phyloP scores from a whole-genome alignment of 1,140 invertebrate genomes.

The Halictus rubicundus region DNA sequence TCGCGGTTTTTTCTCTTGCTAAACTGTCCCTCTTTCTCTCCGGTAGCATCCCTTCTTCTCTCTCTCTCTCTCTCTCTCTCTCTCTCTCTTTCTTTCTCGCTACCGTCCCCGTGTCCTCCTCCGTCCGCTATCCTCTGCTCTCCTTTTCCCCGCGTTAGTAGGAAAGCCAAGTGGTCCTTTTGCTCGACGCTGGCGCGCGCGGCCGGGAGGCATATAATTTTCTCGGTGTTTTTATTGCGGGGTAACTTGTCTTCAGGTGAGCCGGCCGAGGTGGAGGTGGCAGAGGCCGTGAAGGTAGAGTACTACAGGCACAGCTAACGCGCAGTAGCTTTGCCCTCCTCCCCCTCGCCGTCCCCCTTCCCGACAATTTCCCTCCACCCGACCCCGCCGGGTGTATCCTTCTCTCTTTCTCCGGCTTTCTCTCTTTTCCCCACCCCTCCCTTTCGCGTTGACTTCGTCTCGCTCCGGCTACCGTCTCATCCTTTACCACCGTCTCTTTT shows the following conservation, averaged over 20 bases:
- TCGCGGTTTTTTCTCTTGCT: constrained; percentile 22
- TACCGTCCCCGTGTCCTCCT: not conserved
- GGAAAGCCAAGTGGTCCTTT: constrained; percentile 74
- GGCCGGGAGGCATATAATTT: constrained; percentile 79
- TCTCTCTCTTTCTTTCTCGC: constrained; percentile 8
- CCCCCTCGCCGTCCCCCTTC: constrained; percentile 50
- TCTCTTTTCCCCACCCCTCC: not conserved
- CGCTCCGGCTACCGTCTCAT: not conserved
- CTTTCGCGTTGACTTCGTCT: constrained; percentile 32
- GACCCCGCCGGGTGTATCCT: not conserved
- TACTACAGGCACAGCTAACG: constrained; percentile 78
- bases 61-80: constrained; percentile 11
- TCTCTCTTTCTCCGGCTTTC: constrained; percentile 31
- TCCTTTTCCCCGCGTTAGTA: constrained; percentile 71
- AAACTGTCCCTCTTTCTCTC: constrained; percentile 26
- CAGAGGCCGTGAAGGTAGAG: constrained; percentile 69
- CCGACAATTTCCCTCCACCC: constrained; percentile 28
- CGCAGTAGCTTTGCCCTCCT: constrained; percentile 75
- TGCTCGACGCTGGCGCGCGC: constrained; percentile 70
- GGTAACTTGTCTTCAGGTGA: constrained; percentile 81
- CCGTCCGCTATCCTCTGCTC: constrained; percentile 60
- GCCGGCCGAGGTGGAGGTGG: constrained; percentile 76
- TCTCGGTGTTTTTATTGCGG: constrained; percentile 80
- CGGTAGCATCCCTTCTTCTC: constrained; percentile 14
- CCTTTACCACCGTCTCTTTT: constrained; percentile 1